phyloP scores from a whole-genome alignment of 2,888 invertebrate genomes.

The Cataglyphis cursor region DNA sequence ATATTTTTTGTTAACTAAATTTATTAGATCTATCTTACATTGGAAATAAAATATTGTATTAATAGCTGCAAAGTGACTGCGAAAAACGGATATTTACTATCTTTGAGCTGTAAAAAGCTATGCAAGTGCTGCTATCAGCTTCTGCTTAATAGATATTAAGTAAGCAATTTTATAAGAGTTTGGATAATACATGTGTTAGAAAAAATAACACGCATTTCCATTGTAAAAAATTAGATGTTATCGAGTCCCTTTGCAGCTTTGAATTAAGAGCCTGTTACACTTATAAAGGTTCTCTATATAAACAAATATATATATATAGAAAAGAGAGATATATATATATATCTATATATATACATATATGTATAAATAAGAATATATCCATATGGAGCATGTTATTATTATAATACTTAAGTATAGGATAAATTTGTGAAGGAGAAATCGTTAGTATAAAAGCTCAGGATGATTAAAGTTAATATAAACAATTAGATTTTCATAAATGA shows the following conservation, averaged over 20 bases:
- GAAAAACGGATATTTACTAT: conserved; percentile 66
- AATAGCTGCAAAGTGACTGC: conserved; percentile 69
- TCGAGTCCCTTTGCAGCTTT: conserved; percentile 75
- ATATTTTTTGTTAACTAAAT: conserved; percentile 85
- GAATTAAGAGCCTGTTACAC: conserved; percentile 77
- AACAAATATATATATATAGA: conserved; percentile 68
- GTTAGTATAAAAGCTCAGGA: conserved; percentile 55
- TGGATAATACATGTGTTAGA: conserved; percentile 14
- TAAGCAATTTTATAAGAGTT: conserved; percentile 42
- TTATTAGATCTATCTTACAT: conserved; percentile 77
- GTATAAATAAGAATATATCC: conserved; percentile 62
- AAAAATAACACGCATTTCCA: conserved; percentile 27
- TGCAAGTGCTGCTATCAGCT: conserved; percentile 49
- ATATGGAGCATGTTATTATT: conserved; percentile 59
- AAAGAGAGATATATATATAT: conserved; percentile 43
- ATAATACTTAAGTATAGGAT: conserved; percentile 52
- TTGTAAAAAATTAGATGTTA: conserved; percentile 58
- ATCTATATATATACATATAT: conserved; percentile 57
- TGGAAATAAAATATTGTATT: conserved; percentile 62
- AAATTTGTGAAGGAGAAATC: conserved; percentile 51
- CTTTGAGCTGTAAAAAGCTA: conserved; percentile 74
- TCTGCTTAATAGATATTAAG: conserved; percentile 58
- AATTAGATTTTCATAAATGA: conserved; percentile 61
- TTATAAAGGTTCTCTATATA: conserved; percentile 78
- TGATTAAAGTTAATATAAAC: conserved; percentile 57